Percentiles rank a stretch among this genome's conserved stretches.
These are phyloP conservation scores for Vulpes vulpes DNA, from an alignment of 2,113 vertebrate species.

Conservation along the genomic window DNA sequence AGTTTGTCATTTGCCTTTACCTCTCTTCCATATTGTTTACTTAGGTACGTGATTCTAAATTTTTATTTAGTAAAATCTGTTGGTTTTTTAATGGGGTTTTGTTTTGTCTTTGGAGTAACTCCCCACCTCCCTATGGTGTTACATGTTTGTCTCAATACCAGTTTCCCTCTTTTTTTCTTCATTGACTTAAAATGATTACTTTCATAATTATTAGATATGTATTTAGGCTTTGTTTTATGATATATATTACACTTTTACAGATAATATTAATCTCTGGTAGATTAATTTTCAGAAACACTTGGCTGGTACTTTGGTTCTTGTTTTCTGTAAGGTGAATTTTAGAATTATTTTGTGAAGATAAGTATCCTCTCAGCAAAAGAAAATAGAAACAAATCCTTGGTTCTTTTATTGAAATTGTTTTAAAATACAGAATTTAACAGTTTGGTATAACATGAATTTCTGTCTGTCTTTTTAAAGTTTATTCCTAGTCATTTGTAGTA, in stretches of 20 bases:
- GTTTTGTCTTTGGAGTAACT: constrained; percentile 4
- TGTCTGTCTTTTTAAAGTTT: constrained; percentile 23
- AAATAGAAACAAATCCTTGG: neutral
- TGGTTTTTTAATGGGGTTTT: neutral
- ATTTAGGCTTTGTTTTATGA: constrained; percentile 5
- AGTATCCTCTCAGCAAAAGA: neutral
- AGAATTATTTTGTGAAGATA: constrained; percentile 36
- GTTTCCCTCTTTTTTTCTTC: neutral
- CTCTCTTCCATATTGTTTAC: neutral
- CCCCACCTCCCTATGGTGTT: neutral
- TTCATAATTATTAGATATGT: neutral
- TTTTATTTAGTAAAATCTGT: constrained; percentile 9
- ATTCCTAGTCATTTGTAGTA: constrained; percentile 12
- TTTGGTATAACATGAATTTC: constrained; percentile 23
- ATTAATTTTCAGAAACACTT: constrained; percentile 50
- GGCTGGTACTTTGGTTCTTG: neutral
- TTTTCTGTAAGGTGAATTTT: constrained; percentile 18
- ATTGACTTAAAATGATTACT: neutral
- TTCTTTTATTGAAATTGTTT: constrained; percentile 40
- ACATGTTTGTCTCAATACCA: neutral
- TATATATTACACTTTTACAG: neutral
- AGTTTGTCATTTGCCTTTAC: neutral
- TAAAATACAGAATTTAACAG: neutral
- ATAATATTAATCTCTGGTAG: neutral
- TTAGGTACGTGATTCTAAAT: neutral